Base-by-base conservation (phyloP, 2,888 invertebrate species). In the Philereme vetulata region DNA sequence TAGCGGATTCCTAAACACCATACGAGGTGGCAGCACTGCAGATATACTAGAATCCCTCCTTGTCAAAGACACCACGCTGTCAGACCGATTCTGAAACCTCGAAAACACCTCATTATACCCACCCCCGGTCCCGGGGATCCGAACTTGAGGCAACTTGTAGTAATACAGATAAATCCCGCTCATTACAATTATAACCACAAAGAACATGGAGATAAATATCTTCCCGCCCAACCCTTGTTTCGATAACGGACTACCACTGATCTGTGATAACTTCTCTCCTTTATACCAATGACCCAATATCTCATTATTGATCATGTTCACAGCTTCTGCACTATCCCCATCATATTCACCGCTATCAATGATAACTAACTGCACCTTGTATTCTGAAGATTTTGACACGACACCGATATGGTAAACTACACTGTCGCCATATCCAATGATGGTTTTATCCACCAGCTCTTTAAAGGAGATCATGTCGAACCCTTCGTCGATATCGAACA, bases 1-100 rank as follows among this genome's bases (percentile, higher is more conserved):
- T 67, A 91, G 63, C 0, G 91, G 91, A 72, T 91, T 91, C 33
- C 88, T 86, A 60, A 91, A 91, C 0, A 88, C 85, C 0, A 85
- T 82, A 38, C 79, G 74, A 4, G 68, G 70, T 4, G 75, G 67
- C 5, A 74, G 70, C 43, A 79, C 80, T 0, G 76, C 72, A 0
- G 72, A 72, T 4, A 62, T 55, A 33, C 48, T 59, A 49, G 91
- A 91, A 64, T 88, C 89, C 53, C 88, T 79, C 54, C 90, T 73
- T 0, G 90, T 87, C 64, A 91, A 69, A 33, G 89, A 88, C 5
- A 91, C 85, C 0, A 90, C 78, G 68, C 91, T 91, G 1, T 91
- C 91, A 4, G 88, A 84, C 51, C 91, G 80, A 21, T 81, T 76
- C 47, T 86, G 80, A 43, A 85, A 83, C 56, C 89, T 83, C 0